Percentiles rank a stretch among this genome's conserved stretches.
Conservation (phyloP, 2,797 vertebrate genomes). For the Psittacula echo region DNA sequence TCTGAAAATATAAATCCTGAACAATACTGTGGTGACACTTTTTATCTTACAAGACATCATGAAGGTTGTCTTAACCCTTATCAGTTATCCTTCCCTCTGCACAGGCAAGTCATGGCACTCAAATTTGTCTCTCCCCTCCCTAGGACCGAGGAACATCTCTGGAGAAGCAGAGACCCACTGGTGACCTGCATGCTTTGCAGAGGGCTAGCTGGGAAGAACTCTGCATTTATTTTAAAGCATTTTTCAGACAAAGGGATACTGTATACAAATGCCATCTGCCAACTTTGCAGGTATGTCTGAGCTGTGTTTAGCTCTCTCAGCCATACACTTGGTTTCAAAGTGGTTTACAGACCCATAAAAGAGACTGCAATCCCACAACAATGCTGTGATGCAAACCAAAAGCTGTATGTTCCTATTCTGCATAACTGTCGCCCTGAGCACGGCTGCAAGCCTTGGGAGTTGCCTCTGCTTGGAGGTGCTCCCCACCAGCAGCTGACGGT, state of each 20-base stretch:
- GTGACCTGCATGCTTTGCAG: background rate
- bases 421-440: rapidly evolving
- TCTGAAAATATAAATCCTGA: background rate
- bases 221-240: rapidly evolving
- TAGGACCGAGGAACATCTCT: rapidly evolving
- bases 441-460: rapidly evolving
- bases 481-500: background rate
- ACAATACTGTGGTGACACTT: background rate
- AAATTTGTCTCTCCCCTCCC: too few relatives aligned
- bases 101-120: background rate
- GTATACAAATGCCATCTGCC: too few relatives aligned
- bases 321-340: background rate
- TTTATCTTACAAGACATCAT: rapidly evolving
- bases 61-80: background rate
- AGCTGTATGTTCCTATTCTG: rapidly evolving
- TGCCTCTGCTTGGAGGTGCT: background rate
- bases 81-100: background rate
- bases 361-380: background rate
- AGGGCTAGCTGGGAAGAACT: background rate
- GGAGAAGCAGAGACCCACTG: background rate
- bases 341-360: background rate
- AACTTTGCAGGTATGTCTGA: background rate
- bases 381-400: rapidly evolving
- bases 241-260: background rate
- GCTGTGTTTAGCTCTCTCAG: background rate